A percentile compares a stretch with the other conserved stretches of the same genome.
phyloP scores from a whole-genome alignment of 1,140 invertebrate genomes.

The Drosophila paulistorum region DNA sequence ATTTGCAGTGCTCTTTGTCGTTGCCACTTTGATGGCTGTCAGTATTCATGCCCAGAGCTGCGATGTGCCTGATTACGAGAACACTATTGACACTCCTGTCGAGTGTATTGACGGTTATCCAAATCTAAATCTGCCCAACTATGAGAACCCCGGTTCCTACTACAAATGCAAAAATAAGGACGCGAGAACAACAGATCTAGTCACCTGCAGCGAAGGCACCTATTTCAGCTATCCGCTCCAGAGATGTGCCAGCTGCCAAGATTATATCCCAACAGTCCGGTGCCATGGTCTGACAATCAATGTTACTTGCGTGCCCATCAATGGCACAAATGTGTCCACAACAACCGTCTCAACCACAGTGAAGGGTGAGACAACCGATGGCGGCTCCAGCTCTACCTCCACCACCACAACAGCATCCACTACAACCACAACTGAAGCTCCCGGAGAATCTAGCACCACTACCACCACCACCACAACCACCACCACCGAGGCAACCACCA shows the following conservation, averaged over 20 bases:
- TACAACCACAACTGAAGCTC: slow-evolving; percentile 16
- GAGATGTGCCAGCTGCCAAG: slow-evolving; percentile 27
- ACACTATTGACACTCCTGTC: slow-evolving; percentile 22
- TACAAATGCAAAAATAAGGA: slow-evolving; percentile 20
- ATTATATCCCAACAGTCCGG: slow-evolving; percentile 40
- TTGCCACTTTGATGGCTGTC: slow-evolving; percentile 51
- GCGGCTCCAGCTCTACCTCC: not conserved
- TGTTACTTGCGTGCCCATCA: slow-evolving; percentile 24
- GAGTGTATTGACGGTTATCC: slow-evolving; percentile 12
- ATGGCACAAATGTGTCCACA: not conserved
- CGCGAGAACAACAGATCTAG: not conserved
- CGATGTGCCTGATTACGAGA: slow-evolving; percentile 29
- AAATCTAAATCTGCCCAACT: slow-evolving; percentile 49
- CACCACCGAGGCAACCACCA: not conserved
- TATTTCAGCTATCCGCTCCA: slow-evolving; percentile 52
- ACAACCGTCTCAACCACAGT: not conserved
- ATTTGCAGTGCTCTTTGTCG: slow-evolving; percentile 46
- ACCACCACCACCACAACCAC: slow-evolving; percentile 18
- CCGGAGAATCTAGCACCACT: not conserved
- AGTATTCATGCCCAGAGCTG: slow-evolving; percentile 29
- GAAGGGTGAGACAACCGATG: not conserved
- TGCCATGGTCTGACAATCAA: slow-evolving; percentile 25
- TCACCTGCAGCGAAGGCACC: too few species aligned
- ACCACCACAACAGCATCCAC: not conserved
- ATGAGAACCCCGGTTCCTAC: slow-evolving; percentile 41